Base-by-base conservation (phyloP, 2,797 vertebrate genomes). In the Gobio occitaniae region DNA sequence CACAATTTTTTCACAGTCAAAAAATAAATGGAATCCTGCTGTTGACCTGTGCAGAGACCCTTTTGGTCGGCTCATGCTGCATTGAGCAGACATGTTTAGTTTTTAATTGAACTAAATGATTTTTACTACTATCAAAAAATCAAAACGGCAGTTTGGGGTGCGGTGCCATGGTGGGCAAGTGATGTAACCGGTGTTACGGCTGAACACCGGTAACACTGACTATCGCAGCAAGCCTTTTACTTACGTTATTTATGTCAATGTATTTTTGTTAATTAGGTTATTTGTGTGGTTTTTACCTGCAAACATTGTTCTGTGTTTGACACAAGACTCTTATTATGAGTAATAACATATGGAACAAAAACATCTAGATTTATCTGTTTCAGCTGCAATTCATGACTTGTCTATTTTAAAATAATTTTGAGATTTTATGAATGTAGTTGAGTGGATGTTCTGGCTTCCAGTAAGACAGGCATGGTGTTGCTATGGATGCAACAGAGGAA, bases 401-500 rank as follows among this genome's bases (percentile, higher is more conserved):
- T 61, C 54, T 32, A 25, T 76, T 80, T 83, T 84, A 19, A 78
- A 82, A 38, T 74, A 4, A 21, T 29, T 66, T 21, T 56, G n/a
- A 32, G 50, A 87, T 83, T 52, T 79, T 54, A 41, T 50, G 63
- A 80, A 75, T 21, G 56, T 59, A 84, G 80, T 17, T 29, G 78
- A 50, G 79, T 90, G 88, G 90, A 82, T 94, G 92, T 92, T 93
- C 84, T 92, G 91, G 91, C 78, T 87, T 90, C 88, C 88, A 87
- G 88, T 91, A 90, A 89, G 91, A 92, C 85, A 90, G 88, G 83
- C 89, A 85, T 68, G 86, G 85, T 90, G 94, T 95, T 95, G 90
- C 94, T 88, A 94, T 94, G 93, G 93, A 92, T 92, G 90, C 89
- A 91, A 90, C 84, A 80, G 87, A 90, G 86, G 83, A 93, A 92